Evolutionary conservation across 2,797 vertebrate species (phyloP), one percentile per base, ranked within the genome.

Genomic region (Rhyacichthys aspro): DNA sequence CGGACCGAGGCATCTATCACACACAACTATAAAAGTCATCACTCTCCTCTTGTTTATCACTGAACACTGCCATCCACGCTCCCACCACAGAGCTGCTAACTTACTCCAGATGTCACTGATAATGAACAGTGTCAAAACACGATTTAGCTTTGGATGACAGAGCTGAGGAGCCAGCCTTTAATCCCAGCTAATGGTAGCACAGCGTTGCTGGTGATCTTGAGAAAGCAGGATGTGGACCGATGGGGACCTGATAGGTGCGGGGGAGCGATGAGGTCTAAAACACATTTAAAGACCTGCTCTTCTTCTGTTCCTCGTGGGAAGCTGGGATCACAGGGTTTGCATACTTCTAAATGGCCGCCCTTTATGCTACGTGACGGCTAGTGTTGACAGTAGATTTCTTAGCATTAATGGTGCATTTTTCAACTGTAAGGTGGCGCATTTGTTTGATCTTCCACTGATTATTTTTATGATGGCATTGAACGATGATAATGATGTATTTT

Each of bases 391-490:
- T 71, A 76, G n/a, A 74, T 64, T 67, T 81, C 52, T 54, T 57
- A 17, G 59, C 43, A 33, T 77, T 53, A 57, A 64, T 72, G 55
- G 28, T 23, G 32, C 67, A 58, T 36, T 76, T 85, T 81, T 85
- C 38, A 87, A 83, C 54, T 5, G 44, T 52, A 72, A 53, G 57
- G 57, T n/a, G 68, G 64, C 37, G 28, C 50, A 59, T 78, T 58
- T 75, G 70, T 87, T 86, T 89, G 79, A 87, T 86, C 77, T 68
- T 84, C 38, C 63, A 64, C 63, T 34, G 23, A 63, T 58, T 60
- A 57, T 47, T 56, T 63, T 67, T 55, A 16, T 66, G 59, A 60
- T 69, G 59, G 43, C 63, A 43, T 42, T 3, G 37, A 43, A 58
- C 56, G 75, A 82, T 73, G 76, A 80, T 81, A 80, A 88, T 76